Percentiles rank a stretch among this genome's conserved stretches.
phyloP scores from a whole-genome alignment of 2,797 vertebrate genomes.

The Enteromius unitaeniatus region DNA sequence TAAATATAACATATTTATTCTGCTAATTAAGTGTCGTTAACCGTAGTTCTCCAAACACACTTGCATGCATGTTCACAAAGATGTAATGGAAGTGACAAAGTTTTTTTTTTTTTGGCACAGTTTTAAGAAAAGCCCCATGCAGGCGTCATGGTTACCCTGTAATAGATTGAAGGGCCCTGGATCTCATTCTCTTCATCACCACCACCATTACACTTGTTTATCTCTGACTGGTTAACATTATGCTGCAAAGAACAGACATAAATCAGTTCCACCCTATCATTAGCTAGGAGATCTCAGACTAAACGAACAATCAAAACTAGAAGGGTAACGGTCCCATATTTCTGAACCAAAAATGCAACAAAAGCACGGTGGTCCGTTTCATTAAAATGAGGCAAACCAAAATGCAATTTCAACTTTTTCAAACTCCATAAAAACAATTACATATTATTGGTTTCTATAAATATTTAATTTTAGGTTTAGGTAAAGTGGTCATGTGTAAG shows the following conservation, averaged over 20 bases:
- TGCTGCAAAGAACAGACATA: constrained; percentile 38
- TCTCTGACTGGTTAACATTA: constrained; percentile 33
- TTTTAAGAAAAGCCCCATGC: constrained; percentile 57
- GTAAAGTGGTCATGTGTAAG: not conserved
- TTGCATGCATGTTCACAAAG: not conserved
- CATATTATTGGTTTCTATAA: not conserved
- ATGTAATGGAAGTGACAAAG: not conserved
- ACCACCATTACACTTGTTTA: constrained; percentile 36
- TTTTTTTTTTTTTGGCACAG: not conserved
- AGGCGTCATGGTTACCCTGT: constrained; percentile 64
- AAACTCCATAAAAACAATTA: not conserved
- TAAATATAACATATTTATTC: not conserved
- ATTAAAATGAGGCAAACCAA: not conserved
- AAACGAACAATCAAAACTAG: constrained; percentile 16
- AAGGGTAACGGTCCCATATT: not conserved
- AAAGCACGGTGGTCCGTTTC: not conserved
- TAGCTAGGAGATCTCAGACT: constrained; percentile 12
- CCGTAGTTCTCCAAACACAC: not conserved
- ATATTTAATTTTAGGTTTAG: not conserved
- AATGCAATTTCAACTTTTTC: not conserved
- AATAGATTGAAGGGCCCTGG: constrained; percentile 63
- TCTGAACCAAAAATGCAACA: constrained; percentile 4
- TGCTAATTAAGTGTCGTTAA: not conserved
- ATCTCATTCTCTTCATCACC: constrained; percentile 66
- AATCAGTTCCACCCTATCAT: constrained; percentile 48